Evolutionary conservation across 2,797 vertebrate species (phyloP).

Genomic region (Enteromius viviparus): DNA sequence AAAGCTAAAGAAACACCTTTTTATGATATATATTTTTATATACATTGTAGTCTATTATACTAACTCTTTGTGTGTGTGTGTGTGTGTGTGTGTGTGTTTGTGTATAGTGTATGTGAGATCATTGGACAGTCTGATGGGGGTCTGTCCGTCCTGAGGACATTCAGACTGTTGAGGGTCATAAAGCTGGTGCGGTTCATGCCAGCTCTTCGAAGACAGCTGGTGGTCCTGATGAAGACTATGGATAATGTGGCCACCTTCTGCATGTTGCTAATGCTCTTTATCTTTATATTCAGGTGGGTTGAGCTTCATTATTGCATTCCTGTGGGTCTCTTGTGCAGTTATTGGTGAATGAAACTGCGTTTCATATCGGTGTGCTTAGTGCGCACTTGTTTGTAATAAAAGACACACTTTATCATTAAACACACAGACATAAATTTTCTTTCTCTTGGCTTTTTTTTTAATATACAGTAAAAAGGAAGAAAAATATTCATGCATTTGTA

Average conservation of each 20-base stretch:
- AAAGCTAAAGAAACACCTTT: too few species aligned
- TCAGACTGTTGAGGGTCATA: constrained; percentile 84
- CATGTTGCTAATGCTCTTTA: constrained; percentile 89
- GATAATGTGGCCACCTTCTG: constrained; percentile 92
- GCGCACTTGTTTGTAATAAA: background rate
- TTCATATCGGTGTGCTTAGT: background rate
- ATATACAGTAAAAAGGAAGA: too few species aligned
- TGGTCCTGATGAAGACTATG: constrained; percentile 92
- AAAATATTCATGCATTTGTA: background rate
- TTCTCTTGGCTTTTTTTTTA: background rate
- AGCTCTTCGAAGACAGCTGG: constrained; percentile 83
- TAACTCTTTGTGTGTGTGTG: too few species aligned
- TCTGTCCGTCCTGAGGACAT: constrained; percentile 85
- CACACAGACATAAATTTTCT: background rate
- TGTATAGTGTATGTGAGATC: constrained; percentile 85
- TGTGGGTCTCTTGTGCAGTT: constrained; percentile 13
- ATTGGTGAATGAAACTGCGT: constrained; percentile 3
- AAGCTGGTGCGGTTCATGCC: constrained; percentile 91
- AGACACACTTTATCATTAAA: background rate
- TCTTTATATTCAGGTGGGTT: constrained; percentile 87
- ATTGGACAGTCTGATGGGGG: constrained; percentile 86
- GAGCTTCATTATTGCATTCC: background rate
- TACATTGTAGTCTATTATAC: background rate
- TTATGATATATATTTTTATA: background rate
- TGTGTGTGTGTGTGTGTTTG: background rate